Conservation (phyloP, 2,113 vertebrate genomes). For the Gadus chalcogrammus region DNA sequence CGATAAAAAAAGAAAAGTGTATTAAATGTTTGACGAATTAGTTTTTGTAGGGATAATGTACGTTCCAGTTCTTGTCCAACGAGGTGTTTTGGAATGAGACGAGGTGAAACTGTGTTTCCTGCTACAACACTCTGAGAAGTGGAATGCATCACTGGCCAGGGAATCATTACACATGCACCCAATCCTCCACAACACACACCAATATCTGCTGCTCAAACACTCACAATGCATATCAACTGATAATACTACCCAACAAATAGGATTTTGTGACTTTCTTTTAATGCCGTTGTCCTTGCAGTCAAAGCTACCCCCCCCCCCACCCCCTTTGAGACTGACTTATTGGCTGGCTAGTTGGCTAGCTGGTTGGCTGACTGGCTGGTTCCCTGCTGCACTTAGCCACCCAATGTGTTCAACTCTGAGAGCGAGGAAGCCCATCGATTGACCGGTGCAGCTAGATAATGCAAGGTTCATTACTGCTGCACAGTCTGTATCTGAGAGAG, state of each 20-base stretch:
- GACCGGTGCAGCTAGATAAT: conserved; percentile 27
- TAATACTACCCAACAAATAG: no score
- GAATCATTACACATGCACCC: conserved; percentile 40
- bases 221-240: no score
- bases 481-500: conserved; percentile 25
- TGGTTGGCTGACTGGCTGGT: conserved; percentile 13
- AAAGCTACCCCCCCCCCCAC: conserved; percentile 19
- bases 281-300: conserved; percentile 4
- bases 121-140: conserved; percentile 48
- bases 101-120: conserved; percentile 31
- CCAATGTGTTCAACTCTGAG: conserved; percentile 17
- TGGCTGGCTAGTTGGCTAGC: no score
- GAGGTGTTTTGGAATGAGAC: conserved; percentile 16
- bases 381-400: conserved; percentile 19
- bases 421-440: conserved; percentile 44
- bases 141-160: conserved; percentile 42
- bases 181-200: conserved; percentile 18
- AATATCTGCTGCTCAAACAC: conserved; percentile 18
- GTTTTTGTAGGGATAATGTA: no score
- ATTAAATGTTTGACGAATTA: no score
- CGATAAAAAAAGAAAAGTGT: no score
- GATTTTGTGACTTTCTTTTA: no score
- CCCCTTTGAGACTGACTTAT: no score
- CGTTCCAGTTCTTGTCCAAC: no score
- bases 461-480: conserved; percentile 45